These are phyloP conservation scores for Toxotes chatareus DNA, from an alignment of 2,113 vertebrate species.

Conservation along the genomic window DNA sequence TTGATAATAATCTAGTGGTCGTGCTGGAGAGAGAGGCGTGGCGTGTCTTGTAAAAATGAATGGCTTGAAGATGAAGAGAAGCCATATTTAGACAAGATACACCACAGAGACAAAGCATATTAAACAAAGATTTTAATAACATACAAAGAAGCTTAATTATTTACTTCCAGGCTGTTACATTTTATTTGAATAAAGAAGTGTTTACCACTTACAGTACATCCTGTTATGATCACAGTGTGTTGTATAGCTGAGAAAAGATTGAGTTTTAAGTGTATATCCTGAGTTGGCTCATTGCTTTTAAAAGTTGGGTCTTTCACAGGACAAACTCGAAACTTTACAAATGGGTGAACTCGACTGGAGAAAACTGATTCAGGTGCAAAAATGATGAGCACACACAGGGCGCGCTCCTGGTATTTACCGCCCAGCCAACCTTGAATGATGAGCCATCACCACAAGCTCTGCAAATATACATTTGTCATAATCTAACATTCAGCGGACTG, in stretches of 20 bases:
- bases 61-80: background rate
- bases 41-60: conserved; percentile 28
- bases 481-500: no score
- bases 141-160: background rate
- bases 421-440: background rate
- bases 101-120: background rate
- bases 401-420: background rate
- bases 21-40: conserved; percentile 17
- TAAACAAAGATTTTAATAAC: background rate
- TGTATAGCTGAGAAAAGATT: no score
- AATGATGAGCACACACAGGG: background rate
- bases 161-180: background rate
- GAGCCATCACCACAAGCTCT: background rate
- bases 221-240: background rate
- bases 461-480: conserved; percentile 1
- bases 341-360: background rate
- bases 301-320: background rate
- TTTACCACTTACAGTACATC: background rate
- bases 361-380: background rate
- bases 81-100: background rate
- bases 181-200: background rate
- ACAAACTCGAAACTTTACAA: background rate
- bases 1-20: conserved; percentile 36
- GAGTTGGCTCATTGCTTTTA: background rate
- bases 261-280: background rate